phyloP scores from a whole-genome alignment of 2,113 vertebrate species.

The Grammomys dolichurus region DNA sequence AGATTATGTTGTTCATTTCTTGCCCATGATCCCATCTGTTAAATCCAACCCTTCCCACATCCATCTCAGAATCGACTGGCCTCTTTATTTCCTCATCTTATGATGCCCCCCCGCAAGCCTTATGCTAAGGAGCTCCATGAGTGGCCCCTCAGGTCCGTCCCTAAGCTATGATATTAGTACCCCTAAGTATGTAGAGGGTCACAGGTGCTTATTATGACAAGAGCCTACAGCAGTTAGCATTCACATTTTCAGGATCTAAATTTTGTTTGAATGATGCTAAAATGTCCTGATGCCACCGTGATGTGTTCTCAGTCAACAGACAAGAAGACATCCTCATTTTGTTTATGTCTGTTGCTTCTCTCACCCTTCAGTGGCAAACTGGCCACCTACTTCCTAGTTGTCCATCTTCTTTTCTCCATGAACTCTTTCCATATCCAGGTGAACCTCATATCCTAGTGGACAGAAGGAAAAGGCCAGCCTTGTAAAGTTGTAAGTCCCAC shows the following conservation, averaged over 20 bases:
- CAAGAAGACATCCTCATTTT: neutral
- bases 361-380: neutral
- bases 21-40: neutral
- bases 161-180: neutral
- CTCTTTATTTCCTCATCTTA: neutral
- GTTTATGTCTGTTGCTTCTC: neutral
- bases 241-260: neutral
- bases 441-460: neutral
- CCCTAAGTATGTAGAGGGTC: neutral
- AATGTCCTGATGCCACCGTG: neutral
- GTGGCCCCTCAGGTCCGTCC: neutral
- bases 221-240: neutral
- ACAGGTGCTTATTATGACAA: neutral
- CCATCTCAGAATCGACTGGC: neutral
- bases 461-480: neutral
- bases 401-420: neutral
- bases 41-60: neutral
- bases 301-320: neutral
- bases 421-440: neutral
- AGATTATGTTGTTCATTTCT: neutral
- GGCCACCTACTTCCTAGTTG: neutral
- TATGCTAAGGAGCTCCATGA: neutral
- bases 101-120: neutral
- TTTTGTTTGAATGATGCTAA: neutral
- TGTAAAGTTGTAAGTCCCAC: neutral